A percentile compares a stretch with the other conserved stretches of the same genome.
phyloP scores from a whole-genome alignment of 2,113 vertebrate genomes.

The Sitta europaea region DNA sequence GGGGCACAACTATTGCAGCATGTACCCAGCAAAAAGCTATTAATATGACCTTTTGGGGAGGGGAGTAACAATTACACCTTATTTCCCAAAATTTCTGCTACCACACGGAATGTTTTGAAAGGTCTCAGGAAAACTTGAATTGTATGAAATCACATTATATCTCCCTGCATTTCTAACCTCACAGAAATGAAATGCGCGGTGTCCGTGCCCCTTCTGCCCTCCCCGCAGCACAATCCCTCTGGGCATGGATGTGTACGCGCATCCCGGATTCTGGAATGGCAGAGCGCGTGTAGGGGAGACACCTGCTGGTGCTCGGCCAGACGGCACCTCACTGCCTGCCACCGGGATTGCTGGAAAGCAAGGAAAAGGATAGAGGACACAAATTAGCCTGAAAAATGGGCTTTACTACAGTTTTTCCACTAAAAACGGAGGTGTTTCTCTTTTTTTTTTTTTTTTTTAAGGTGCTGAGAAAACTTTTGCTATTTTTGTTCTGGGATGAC shows the following conservation, averaged over 20 bases:
- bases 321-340: not conserved
- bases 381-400: not conserved
- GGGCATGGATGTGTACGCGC: accelerated
- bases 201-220: accelerated
- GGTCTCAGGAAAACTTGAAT: not conserved
- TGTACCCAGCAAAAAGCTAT: not conserved
- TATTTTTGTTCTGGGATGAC: not conserved
- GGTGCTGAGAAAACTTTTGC: not conserved
- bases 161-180: not conserved
- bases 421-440: not conserved
- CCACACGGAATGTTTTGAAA: not conserved
- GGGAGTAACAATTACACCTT: not conserved
- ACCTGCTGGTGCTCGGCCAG: not conserved
- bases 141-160: accelerated
- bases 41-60: accelerated
- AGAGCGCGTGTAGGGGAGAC: not conserved
- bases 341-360: not conserved
- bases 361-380: not conserved
- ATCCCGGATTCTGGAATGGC: accelerated
- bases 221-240: accelerated
- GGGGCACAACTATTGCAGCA: not conserved
- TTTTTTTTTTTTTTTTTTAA: not conserved
- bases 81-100: not conserved
- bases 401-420: not conserved
- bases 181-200: accelerated